Base-by-base conservation (phyloP, 2,113 vertebrate species). In the Baryphthengus martii region DNA sequence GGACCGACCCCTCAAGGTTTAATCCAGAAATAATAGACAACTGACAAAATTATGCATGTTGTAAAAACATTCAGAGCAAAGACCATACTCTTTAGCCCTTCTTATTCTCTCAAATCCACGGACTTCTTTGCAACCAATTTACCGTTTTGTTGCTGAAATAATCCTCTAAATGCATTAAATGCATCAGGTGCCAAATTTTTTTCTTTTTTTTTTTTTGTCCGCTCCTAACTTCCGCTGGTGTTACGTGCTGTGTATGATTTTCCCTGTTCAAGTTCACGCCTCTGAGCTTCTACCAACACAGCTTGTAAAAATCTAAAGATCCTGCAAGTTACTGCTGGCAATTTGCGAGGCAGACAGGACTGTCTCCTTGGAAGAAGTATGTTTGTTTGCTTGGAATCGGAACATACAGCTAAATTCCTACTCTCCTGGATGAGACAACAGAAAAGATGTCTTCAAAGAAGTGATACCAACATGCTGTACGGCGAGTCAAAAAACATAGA, bases 1-100 rank as follows among this genome's bases (percentile, higher is more conserved):
- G 39, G 66, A 63, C 75, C 86, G 63, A 95, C 77, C 56, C 45
- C 26, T 88, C 73, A 11, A 18, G 14, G 24, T 67, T 95, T 97
- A 95, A 93, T 96, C 88, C 78, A 90, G 45, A 91, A 93, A 96
- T 90, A 96, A 94, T 67, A 67, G 42, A 86, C 85, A 88, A 90
- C 53, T 70, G 67, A 59, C 63, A 77, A 93, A 95, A 88, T 71
- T 33, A 58, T 77, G 75, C 63, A 55, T 42, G 72, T 84, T 96
- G 85, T 90, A 77, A 80, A 95, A 95, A 95, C 59, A 72, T 29
- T 72, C 74, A 73, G 53, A 80, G 85, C 62, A 96, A 91, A 89
- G 88, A 85, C 35, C 76, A 24, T 62, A n/a, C 37, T 95, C 71
- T 44, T 93, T 83, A 96, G 85, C 76, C 92, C 79, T 91, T 76